Evolutionary conservation across 1,140 invertebrate genomes (phyloP).

Genomic region (Pemphigus obesinymphae): DNA sequence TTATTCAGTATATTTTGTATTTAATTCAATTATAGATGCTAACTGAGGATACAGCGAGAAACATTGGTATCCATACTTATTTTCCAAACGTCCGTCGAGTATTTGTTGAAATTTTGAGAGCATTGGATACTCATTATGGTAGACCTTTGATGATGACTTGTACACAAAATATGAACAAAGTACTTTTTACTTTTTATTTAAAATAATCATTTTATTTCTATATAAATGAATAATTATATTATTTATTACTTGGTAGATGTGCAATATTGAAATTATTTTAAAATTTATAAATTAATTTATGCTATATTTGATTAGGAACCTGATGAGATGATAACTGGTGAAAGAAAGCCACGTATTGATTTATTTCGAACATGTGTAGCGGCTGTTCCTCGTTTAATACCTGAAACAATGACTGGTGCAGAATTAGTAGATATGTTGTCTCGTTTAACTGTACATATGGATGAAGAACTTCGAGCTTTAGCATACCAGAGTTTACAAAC

Average conservation of each 20-base stretch:
- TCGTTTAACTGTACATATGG: conserved; percentile 88
- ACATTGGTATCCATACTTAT: conserved; percentile 94
- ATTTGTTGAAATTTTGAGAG: conserved; percentile 91
- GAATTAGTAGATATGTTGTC: conserved; percentile 90
- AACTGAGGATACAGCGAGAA: conserved; percentile 89
- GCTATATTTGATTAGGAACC: conserved; percentile 58
- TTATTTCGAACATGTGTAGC: conserved; percentile 97
- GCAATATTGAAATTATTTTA: not conserved
- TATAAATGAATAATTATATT: not conserved
- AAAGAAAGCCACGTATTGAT: conserved; percentile 97
- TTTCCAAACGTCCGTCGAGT: conserved; percentile 92
- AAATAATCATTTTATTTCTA: not conserved
- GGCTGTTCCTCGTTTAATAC: conserved; percentile 93
- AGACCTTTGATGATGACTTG: conserved; percentile 92
- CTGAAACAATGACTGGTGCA: conserved; percentile 89
- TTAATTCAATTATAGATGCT: conserved; percentile 60
- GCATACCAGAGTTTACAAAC: conserved; percentile 96
- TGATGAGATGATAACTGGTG: conserved; percentile 92
- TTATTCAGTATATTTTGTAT: not conserved
- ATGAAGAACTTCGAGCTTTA: conserved; percentile 80
- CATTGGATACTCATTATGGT: conserved; percentile 94
- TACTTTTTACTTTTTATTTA: conserved; percentile 43
- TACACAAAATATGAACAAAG: conserved; percentile 89
- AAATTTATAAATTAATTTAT: not conserved
- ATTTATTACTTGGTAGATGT: not conserved